Conservation (phyloP, 2,888 invertebrate species). For the Drosophila fungiperda region DNA sequence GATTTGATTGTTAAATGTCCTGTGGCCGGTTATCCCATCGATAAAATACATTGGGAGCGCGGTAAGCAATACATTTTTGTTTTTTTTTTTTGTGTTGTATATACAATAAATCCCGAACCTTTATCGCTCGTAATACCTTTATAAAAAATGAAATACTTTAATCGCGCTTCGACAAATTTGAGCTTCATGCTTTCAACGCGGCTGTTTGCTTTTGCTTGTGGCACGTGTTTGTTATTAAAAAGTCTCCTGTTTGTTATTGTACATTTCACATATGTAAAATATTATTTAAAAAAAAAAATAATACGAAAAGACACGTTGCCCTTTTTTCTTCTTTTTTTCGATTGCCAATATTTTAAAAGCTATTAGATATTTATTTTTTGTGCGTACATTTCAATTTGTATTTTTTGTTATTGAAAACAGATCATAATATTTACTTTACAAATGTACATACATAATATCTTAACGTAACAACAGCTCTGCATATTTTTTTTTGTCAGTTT, state of each 20-base stretch:
- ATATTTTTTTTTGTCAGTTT: background rate
- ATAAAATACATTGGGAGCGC: slow-evolving; percentile 95
- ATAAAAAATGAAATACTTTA: slow-evolving; percentile 28
- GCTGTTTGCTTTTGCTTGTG: slow-evolving; percentile 48
- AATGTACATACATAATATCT: background rate
- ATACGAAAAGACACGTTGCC: slow-evolving; percentile 6
- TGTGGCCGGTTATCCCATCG: slow-evolving; percentile 95
- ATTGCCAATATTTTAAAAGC: slow-evolving; percentile 6
- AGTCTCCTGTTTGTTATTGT: slow-evolving; percentile 64
- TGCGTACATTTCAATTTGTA: background rate
- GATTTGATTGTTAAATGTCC: slow-evolving; percentile 95
- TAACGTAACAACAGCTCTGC: background rate
- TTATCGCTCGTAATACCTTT: slow-evolving; percentile 6
- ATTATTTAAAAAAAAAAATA: slow-evolving; percentile 54
- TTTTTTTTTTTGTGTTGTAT: background rate
- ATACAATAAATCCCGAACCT: background rate
- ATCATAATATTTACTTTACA: background rate
- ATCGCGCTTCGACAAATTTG: slow-evolving; percentile 20
- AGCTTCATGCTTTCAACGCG: slow-evolving; percentile 6
- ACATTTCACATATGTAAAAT: slow-evolving; percentile 67
- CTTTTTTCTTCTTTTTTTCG: slow-evolving; percentile 7
- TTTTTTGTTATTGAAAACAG: background rate
- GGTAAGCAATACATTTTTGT: slow-evolving; percentile 86
- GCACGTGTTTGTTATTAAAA: slow-evolving; percentile 67
- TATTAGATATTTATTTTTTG: background rate